A percentile compares a stretch with the other conserved stretches of the same genome.
These are phyloP conservation scores for Dasypus novemcinctus DNA, from an alignment of 2,113 vertebrate species.

Conservation along the genomic window DNA sequence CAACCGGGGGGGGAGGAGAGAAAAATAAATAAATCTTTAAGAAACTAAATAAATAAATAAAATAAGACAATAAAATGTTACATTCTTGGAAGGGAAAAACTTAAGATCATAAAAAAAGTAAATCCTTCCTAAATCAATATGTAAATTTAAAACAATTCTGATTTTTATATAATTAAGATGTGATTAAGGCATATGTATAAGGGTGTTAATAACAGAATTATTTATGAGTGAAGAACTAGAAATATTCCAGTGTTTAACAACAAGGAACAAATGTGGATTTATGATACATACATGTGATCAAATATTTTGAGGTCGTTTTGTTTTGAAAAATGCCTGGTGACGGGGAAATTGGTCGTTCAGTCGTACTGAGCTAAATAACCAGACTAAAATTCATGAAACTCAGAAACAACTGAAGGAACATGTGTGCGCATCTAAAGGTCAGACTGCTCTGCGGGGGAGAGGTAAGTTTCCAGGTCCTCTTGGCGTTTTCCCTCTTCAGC, in stretches of 20 bases:
- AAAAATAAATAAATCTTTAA: too few relatives aligned
- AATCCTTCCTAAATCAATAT: neutral
- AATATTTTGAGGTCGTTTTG: conserved; percentile 21
- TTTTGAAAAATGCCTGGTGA: neutral
- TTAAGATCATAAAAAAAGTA: neutral
- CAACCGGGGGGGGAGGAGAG: too few relatives aligned
- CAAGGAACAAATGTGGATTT: neutral
- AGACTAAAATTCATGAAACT: neutral
- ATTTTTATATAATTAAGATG: neutral
- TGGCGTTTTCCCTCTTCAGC: neutral
- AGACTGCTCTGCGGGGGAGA: neutral
- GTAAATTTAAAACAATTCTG: neutral
- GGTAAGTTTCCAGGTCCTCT: neutral
- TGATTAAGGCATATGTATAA: neutral
- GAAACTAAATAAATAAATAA: too few relatives aligned
- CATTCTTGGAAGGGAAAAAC: neutral
- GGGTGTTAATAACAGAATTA: neutral
- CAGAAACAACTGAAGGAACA: neutral
- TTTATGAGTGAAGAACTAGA: neutral
- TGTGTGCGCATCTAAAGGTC: neutral
- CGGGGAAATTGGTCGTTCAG: neutral
- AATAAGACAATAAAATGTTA: neutral
- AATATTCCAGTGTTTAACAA: neutral
- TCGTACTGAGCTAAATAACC: neutral
- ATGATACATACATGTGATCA: neutral